phyloP scores from a whole-genome alignment of 2,113 vertebrate species.

The Xenopus borealis region DNA sequence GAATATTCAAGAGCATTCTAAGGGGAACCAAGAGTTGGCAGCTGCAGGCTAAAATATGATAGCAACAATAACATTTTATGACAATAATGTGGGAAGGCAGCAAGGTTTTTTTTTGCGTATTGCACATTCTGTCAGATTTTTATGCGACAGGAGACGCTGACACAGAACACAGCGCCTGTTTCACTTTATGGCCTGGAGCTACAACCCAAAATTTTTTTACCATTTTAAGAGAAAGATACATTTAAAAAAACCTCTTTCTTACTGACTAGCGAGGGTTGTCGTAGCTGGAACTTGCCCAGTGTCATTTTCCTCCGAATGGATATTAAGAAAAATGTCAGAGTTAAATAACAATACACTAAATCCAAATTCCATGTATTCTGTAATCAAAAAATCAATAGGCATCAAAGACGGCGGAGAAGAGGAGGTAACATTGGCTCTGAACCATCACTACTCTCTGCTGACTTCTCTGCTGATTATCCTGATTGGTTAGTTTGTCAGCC shows the following conservation, averaged over 20 bases:
- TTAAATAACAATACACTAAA: background rate
- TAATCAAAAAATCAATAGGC: background rate
- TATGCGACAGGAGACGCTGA: background rate
- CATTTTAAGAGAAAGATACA: background rate
- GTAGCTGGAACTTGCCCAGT: too few species aligned
- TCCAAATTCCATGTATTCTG: background rate
- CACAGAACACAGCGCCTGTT: background rate
- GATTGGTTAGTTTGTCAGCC: background rate
- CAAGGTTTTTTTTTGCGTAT: background rate
- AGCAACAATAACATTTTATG: slow-evolving; percentile 7
- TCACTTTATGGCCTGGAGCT: slow-evolving; percentile 14
- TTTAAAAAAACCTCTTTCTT: background rate
- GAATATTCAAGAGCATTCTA: background rate
- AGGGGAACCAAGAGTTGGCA: background rate
- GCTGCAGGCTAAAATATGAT: background rate
- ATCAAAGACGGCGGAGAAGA: background rate
- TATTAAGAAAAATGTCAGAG: background rate
- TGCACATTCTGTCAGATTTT: background rate
- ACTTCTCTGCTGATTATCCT: background rate
- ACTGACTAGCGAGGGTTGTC: background rate
- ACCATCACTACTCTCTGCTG: too few species aligned
- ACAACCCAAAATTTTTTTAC: background rate
- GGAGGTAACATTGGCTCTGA: background rate
- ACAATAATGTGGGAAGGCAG: slow-evolving; percentile 10
- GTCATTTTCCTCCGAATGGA: too few species aligned